A percentile compares a stretch with the other conserved stretches of the same genome.
Conservation (phyloP, 2,888 invertebrate genomes). For the Amphiduros pacificus region DNA sequence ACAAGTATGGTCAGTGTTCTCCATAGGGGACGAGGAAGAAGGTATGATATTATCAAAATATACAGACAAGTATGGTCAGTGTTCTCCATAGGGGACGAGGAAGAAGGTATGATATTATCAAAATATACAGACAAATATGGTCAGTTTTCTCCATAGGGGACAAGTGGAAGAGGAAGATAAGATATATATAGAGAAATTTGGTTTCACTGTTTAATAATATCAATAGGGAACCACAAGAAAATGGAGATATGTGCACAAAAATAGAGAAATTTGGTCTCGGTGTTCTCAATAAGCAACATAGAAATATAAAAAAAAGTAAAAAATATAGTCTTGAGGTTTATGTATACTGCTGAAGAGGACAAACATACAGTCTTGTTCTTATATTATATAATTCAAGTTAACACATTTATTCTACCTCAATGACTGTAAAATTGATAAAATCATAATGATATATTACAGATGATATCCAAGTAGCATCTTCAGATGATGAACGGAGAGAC, state of each 20-base stretch:
- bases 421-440: not conserved
- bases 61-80: slow-evolving; percentile 89
- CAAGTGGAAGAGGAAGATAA: slow-evolving; percentile 41
- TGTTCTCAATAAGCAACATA: too few relatives aligned
- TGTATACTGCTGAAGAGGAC: too few relatives aligned
- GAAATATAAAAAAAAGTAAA: too few relatives aligned
- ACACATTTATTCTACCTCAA: too few relatives aligned
- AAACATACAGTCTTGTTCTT: too few relatives aligned
- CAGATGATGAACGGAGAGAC: slow-evolving; percentile 66
- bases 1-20: slow-evolving; percentile 89
- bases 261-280: too few relatives aligned
- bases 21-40: slow-evolving; percentile 75
- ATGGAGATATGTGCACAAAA: too few relatives aligned
- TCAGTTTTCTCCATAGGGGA: slow-evolving; percentile 95
- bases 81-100: slow-evolving; percentile 85
- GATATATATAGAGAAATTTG: slow-evolving; percentile 82
- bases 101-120: slow-evolving; percentile 36
- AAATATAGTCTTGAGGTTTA: too few relatives aligned
- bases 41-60: too few relatives aligned
- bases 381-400: too few relatives aligned
- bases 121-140: slow-evolving; percentile 86
- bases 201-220: too few relatives aligned
- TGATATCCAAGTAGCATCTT: slow-evolving; percentile 23
- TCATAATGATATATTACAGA: slow-evolving; percentile 21
- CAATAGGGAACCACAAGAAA: too few relatives aligned